A percentile compares a stretch with the other conserved stretches of the same genome.
phyloP scores from a whole-genome alignment of 2,888 invertebrate species.

The Athalia cordata region DNA sequence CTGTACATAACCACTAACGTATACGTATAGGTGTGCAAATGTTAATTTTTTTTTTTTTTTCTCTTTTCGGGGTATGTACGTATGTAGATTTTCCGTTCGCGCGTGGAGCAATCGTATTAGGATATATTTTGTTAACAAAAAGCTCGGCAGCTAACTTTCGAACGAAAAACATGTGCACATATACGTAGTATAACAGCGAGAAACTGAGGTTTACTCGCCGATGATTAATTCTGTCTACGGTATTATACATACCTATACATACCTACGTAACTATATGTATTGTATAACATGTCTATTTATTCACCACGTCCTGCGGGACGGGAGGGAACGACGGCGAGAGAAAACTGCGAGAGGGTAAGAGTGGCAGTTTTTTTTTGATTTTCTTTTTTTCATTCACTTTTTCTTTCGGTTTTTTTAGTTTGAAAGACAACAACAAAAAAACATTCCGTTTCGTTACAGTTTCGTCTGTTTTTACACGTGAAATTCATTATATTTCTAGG shows the following conservation, averaged over 20 bases:
- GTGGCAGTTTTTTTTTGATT: no score
- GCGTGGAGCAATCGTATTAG: slow-evolving; percentile 1
- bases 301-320: slow-evolving; percentile 9
- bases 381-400: neutral
- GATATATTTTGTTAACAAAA: slow-evolving; percentile 7
- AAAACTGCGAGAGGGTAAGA: no score
- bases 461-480: no score
- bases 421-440: no score
- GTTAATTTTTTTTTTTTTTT: no score
- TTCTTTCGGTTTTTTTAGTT: no score
- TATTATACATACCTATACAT: neutral
- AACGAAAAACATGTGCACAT: slow-evolving; percentile 3
- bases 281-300: slow-evolving; percentile 22
- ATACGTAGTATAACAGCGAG: neutral
- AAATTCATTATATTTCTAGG: no score
- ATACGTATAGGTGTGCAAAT: no score
- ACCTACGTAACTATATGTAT: no score
- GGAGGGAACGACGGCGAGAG: neutral
- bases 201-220: slow-evolving; percentile 18
- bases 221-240: slow-evolving; percentile 37
- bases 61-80: neutral
- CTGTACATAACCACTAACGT: no score
- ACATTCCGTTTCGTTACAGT: no score
- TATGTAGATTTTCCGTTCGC: neutral
- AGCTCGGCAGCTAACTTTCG: slow-evolving; percentile 9